Percentiles rank a stretch among this genome's conserved stretches.
Conservation (phyloP, 2,888 invertebrate genomes). For the Ormyrus nitidulus region DNA sequence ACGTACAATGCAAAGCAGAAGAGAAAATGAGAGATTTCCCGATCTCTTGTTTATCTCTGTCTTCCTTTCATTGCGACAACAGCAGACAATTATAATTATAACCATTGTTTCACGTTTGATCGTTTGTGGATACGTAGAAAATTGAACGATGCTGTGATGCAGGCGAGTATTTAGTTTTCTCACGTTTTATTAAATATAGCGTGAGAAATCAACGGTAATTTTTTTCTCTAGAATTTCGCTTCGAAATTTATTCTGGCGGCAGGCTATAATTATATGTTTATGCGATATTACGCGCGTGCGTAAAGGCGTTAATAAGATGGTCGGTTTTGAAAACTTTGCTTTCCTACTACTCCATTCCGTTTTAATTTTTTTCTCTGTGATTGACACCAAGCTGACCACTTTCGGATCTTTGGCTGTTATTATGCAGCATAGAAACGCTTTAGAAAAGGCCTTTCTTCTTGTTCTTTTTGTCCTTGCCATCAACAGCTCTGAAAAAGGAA, state of each 20-base stretch:
- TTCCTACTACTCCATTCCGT: not conserved
- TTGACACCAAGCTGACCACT: constrained; percentile 50
- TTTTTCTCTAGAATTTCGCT: constrained; percentile 8
- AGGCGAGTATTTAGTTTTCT: constrained; percentile 8
- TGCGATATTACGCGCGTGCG: constrained; percentile 26
- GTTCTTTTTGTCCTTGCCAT: constrained; percentile 91
- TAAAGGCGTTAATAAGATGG: constrained; percentile 33
- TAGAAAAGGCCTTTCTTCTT: constrained; percentile 95
- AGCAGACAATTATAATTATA: constrained; percentile 9
- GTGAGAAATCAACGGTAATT: constrained; percentile 29
- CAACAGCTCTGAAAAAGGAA: constrained; percentile 82
- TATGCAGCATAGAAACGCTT: constrained; percentile 63
- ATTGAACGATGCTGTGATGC: constrained; percentile 45
- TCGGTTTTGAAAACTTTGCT: constrained; percentile 20
- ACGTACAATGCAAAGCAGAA: constrained; percentile 4
- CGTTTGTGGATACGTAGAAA: constrained; percentile 41
- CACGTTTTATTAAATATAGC: not conserved
- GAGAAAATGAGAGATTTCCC: constrained; percentile 29
- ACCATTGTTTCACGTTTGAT: constrained; percentile 13
- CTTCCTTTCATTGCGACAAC: constrained; percentile 2
- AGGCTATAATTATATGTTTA: constrained; percentile 21
- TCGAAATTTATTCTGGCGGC: not conserved
- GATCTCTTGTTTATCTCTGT: constrained; percentile 9
- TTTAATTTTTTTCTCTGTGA: constrained; percentile 9
- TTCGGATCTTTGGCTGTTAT: constrained; percentile 52